Evolutionary conservation across 2,113 vertebrate genomes (phyloP), one percentile per base, ranked within the genome.

Genomic region (Brachyhypopomus occidentalis): DNA sequence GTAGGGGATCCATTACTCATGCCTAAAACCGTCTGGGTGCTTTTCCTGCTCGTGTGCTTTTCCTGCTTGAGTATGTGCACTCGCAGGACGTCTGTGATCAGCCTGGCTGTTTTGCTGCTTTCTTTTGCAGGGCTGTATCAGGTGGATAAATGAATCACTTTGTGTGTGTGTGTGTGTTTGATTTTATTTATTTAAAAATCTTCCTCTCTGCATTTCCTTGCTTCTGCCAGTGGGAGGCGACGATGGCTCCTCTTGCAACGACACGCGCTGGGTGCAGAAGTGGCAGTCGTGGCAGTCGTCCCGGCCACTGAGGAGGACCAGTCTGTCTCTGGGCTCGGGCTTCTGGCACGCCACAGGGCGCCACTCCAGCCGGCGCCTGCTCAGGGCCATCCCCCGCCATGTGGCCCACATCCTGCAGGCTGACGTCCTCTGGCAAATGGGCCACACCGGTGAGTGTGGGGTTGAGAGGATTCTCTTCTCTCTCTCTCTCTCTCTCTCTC

Each of bases 251-350:
- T 77, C 92, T 52, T 95, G 96, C 87, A 98, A 97, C 30, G 92
- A 95, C 83, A 97, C 95, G 69, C 93, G 93, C 1, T 97, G 95
- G 95, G 94, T 93, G 23, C 96, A 96, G 36, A 98, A 97, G 85
- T 98, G 97, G 96, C 97, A 97, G 84, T 99, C 98, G 0, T 99
- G 98, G 98, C 98, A 98, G 79, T 98, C 97, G 0, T 98, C 97
- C 25, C 96, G 98, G 0, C 95, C 97, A 8, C 92, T 99, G 86
- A 89, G 95, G 25, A 93, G 98, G 73, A 95, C 95, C 71, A 99
- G 97, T 59, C 94, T 99, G 22, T 99, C 98, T 0, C 84, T 99
- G 36, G 93, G 95, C 59, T 97, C 97, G 0, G 96, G 97, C 0
- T 99, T 99, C 92, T 99, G 97, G 98, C 98, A 99, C 0, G 97